Conservation (phyloP, 2,797 vertebrate genomes). For the Sebastes ruberrimus region DNA sequence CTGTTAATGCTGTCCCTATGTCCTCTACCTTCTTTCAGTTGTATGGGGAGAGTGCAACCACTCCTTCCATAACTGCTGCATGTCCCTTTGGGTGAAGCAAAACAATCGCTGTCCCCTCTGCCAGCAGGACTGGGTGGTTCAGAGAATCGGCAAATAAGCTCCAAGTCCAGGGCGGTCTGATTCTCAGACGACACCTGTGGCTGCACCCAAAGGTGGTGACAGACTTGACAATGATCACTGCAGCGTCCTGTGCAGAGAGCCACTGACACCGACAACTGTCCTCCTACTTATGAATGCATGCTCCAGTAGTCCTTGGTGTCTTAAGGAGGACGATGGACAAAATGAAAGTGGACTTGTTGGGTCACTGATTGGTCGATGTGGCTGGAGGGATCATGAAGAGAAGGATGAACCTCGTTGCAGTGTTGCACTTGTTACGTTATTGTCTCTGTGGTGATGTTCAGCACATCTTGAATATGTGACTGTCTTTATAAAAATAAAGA, state of each 20-base stretch:
- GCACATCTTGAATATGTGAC: slow-evolving; percentile 54
- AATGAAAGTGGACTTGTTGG: slow-evolving; percentile 16
- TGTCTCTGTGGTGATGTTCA: slow-evolving; percentile 53
- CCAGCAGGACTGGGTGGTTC: slow-evolving; percentile 99
- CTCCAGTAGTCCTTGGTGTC: slow-evolving; percentile 42
- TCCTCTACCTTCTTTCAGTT: slow-evolving; percentile 78
- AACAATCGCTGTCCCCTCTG: slow-evolving; percentile 99
- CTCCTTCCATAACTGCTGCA: slow-evolving; percentile 99
- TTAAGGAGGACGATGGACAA: slow-evolving; percentile 39
- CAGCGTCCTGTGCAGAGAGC: slow-evolving; percentile 28
- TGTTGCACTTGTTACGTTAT: slow-evolving; percentile 32
- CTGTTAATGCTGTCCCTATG: neutral
- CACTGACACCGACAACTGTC: slow-evolving; percentile 8
- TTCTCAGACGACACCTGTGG: slow-evolving; percentile 12
- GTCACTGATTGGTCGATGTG: neutral
- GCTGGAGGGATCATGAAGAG: slow-evolving; percentile 9
- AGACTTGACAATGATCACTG: slow-evolving; percentile 46
- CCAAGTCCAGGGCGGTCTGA: slow-evolving; percentile 1
- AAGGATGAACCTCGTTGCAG: slow-evolving; percentile 25
- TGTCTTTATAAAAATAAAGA: slow-evolving; percentile 67
- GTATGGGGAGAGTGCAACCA: slow-evolving; percentile 99
- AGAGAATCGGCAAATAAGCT: slow-evolving; percentile 96
- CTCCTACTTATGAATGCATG: slow-evolving; percentile 58
- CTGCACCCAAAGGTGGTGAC: slow-evolving; percentile 32
- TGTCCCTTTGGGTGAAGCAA: slow-evolving; percentile 99